A percentile compares a stretch with the other conserved stretches of the same genome.
Evolutionary conservation across 2,113 vertebrate genomes (phyloP).

Genomic region (Stigmatopora argus): DNA sequence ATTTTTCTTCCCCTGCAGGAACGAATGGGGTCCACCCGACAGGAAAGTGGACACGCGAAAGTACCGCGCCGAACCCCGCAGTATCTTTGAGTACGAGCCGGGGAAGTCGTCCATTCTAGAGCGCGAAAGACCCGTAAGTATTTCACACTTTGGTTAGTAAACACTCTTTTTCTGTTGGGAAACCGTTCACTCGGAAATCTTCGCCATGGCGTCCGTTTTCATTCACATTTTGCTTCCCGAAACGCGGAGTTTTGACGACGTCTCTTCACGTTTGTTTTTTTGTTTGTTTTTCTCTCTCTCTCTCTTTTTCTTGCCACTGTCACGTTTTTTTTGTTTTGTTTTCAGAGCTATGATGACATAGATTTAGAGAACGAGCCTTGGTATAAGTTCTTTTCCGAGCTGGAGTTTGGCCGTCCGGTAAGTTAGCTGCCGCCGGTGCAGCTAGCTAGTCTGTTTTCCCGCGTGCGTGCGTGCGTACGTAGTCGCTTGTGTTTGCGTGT

Average conservation of each 20-base stretch:
- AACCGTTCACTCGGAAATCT: no score
- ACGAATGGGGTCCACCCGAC: slow-evolving; percentile 94
- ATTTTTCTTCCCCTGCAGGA: slow-evolving; percentile 66
- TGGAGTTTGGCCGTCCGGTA: slow-evolving; percentile 99
- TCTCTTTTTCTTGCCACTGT: slow-evolving; percentile 42
- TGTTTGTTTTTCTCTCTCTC: slow-evolving; percentile 23
- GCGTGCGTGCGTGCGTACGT: slow-evolving; percentile 12
- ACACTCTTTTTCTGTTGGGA: not conserved
- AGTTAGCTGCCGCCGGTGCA: slow-evolving; percentile 71
- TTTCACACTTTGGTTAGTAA: slow-evolving; percentile 3
- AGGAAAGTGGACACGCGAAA: slow-evolving; percentile 94
- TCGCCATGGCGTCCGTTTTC: no score
- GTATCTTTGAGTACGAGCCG: slow-evolving; percentile 98
- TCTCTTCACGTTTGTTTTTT: slow-evolving; percentile 48
- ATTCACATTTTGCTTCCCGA: no score
- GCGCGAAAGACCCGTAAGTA: slow-evolving; percentile 90
- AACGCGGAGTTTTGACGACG: slow-evolving; percentile 56
- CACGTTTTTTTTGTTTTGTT: slow-evolving; percentile 39
- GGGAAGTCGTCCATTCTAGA: slow-evolving; percentile 96
- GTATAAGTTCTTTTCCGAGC: slow-evolving; percentile 99
- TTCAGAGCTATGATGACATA: slow-evolving; percentile 95
- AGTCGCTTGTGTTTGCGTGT: slow-evolving; percentile 33
- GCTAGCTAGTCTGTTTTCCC: slow-evolving; percentile 7
- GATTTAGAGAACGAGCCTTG: slow-evolving; percentile 99
- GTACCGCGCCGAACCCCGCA: slow-evolving; percentile 94